These are phyloP conservation scores for Phalacrocorax pelagicus DNA, from an alignment of 2,113 vertebrate species.

Conservation along the genomic window DNA sequence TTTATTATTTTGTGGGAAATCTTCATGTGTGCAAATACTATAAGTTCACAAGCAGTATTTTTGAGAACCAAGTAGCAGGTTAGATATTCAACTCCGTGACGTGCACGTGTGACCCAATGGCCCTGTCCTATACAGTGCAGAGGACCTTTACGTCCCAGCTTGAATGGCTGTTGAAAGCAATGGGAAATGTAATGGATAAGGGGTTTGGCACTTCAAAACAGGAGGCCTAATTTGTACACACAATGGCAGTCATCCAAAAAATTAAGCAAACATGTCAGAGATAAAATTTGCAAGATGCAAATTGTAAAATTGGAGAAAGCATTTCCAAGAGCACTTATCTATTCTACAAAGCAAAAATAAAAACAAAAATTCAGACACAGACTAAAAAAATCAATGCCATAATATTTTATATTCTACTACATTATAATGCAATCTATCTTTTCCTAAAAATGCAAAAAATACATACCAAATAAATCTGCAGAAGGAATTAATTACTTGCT, in stretches of 20 bases:
- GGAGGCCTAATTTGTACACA: background rate
- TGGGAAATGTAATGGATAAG: conserved; percentile 27
- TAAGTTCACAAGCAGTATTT: background rate
- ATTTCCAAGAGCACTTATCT: background rate
- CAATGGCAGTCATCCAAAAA: conserved; percentile 18
- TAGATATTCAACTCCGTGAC: background rate
- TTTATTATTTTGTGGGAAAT: background rate
- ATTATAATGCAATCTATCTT: background rate
- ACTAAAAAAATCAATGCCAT: background rate
- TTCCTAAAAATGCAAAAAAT: background rate
- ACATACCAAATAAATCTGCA: background rate
- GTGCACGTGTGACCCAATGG: background rate
- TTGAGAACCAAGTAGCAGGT: background rate
- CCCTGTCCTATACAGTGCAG: background rate
- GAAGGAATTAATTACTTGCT: conserved; percentile 26
- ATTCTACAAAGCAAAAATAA: background rate
- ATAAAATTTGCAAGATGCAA: background rate
- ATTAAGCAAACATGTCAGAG: conserved; percentile 13
- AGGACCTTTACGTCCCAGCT: background rate
- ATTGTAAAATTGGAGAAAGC: background rate
- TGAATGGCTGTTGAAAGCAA: background rate
- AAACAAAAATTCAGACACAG: background rate
- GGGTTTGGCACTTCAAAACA: background rate
- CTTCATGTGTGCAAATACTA: background rate
- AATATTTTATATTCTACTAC: background rate